A percentile compares a stretch with the other conserved stretches of the same genome.
Conservation (phyloP, 2,888 invertebrate genomes). For the Coelopa pilipes region DNA sequence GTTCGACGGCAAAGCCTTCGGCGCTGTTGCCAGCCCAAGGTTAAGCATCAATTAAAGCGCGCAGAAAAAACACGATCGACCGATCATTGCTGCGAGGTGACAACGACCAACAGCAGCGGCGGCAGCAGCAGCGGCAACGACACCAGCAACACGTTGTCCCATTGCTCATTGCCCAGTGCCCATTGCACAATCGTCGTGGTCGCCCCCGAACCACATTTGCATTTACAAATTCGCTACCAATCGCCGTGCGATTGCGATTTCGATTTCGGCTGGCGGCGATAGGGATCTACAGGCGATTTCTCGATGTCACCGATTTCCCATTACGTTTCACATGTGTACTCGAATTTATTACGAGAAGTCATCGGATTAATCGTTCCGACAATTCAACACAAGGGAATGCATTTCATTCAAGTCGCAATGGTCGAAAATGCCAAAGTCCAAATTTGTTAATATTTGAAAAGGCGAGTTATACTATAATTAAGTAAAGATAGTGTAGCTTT, state of each 20-base stretch:
- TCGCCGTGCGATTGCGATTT: background rate
- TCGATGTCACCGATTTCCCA: too few species aligned
- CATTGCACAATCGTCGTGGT: background rate
- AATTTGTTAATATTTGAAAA: too few species aligned
- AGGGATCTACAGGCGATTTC: too few species aligned
- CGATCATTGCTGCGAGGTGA: background rate
- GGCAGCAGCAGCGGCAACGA: background rate
- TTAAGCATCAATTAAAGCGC: conserved; percentile 35
- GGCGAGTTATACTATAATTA: too few species aligned
- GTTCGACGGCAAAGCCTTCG: background rate
- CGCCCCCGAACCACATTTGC: conserved; percentile 23
- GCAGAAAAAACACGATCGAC: background rate
- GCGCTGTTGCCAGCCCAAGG: conserved; percentile 11
- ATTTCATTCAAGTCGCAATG: too few species aligned
- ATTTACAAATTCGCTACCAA: conserved; percentile 31
- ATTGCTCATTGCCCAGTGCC: conserved; percentile 1
- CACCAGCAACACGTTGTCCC: background rate
- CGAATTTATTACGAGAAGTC: too few species aligned
- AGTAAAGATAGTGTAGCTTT: too few species aligned
- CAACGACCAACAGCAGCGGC: background rate
- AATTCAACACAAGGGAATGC: too few species aligned
- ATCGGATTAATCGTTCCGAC: too few species aligned
- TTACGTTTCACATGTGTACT: too few species aligned
- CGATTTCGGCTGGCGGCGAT: too few species aligned
- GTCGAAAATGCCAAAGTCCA: too few species aligned